Conservation (phyloP, 2,113 vertebrate species). For the Rostratula benghalensis region DNA sequence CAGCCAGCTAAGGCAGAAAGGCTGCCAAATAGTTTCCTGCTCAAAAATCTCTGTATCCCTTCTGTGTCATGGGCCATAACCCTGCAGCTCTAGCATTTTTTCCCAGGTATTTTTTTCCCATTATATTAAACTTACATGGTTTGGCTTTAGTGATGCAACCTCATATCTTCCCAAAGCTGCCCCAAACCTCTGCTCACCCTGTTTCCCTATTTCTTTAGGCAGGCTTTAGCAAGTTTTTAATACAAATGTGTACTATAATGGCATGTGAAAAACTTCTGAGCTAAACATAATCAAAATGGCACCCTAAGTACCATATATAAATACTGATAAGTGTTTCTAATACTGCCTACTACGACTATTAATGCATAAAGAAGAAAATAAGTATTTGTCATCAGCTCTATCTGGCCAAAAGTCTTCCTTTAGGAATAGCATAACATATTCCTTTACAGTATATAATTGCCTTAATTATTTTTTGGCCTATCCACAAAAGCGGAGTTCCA, state of each 20-base stretch:
- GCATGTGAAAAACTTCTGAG: neutral
- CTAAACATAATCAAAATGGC: neutral
- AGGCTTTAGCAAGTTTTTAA: neutral
- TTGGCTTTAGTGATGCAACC: neutral
- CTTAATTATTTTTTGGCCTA: conserved; percentile 56
- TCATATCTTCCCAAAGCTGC: neutral
- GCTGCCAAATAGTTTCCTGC: conserved; percentile 42
- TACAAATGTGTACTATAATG: neutral
- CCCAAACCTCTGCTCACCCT: neutral
- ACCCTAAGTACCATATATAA: neutral
- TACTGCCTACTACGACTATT: neutral
- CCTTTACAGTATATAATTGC: conserved; percentile 25
- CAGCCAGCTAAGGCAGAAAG: neutral
- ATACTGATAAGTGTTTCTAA: neutral
- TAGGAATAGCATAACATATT: conserved; percentile 12
- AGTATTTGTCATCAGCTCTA: conserved; percentile 19
- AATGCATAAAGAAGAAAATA: conserved; percentile 15
- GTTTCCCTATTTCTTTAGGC: neutral
- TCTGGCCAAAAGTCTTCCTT: conserved; percentile 19
- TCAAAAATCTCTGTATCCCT: neutral
- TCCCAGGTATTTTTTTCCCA: neutral
- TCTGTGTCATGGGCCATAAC: neutral
- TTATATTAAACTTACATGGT: neutral
- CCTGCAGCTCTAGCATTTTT: neutral
- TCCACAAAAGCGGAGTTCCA: neutral